Base-by-base conservation (phyloP, 2,888 invertebrate genomes). In the Spisula subtruncata region DNA sequence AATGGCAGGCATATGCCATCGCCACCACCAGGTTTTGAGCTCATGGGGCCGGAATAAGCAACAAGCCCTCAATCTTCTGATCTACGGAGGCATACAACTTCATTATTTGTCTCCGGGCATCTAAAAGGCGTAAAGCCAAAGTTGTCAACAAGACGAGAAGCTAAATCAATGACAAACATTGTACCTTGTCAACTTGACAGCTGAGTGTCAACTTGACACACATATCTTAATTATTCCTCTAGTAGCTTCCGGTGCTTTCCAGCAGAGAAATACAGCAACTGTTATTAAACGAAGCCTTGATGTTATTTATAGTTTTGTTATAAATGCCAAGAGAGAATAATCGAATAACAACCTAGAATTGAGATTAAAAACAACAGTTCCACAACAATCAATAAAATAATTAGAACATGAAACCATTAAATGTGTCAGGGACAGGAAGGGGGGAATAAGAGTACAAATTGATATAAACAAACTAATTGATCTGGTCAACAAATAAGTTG, bases 251-350 rank as follows among this genome's bases (percentile, higher is more conserved):
- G n/a, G n/a, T 41, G 60, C 60, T 25, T 25, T 66, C 60, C 25
- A 66, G 51, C 5, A 10, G 25, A 56, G 56, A 25, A 25, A 66
- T 20, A 66, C 60, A 66, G 60, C 25, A 66, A 66, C 60, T 66
- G 60, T 25, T n/a, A n/a, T n/a, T n/a, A n/a, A 41, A 41, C 41
- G 41, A 66, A 66, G n/a, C 25, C 60, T 66, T 66, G 25, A 25
- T 66, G 60, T 66, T n/a, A 66, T 66, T 66, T 25, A n/a, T 25
- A 25, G 60, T n/a, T n/a, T n/a, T n/a, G n/a, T n/a, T n/a, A n/a
- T n/a, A n/a, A n/a, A n/a, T n/a, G n/a, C 25, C 60, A 66, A 66
- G 8, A 10, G 60, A 66, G 60, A 66, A 4, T n/a, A 66, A 66
- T 66, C 25, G 10, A n/a, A 25, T 66, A 25, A 66, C 25, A 25